Evolutionary conservation across 2,888 invertebrate genomes (phyloP).

Genomic region (Coleophora flavipennella): DNA sequence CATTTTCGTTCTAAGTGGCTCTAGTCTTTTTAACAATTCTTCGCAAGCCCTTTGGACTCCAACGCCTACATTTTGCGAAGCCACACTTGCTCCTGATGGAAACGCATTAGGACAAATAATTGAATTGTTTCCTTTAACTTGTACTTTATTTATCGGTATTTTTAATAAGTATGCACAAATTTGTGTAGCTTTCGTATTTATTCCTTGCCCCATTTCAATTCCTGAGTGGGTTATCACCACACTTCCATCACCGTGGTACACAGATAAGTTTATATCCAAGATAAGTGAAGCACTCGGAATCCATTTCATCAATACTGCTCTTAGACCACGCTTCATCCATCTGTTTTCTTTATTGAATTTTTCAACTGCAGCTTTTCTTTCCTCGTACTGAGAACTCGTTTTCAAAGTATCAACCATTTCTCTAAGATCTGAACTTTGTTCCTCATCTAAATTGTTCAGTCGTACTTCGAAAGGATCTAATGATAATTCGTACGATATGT

Average conservation of each 20-base stretch:
- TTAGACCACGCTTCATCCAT: slow-evolving; percentile 77
- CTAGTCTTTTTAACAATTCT: slow-evolving; percentile 28
- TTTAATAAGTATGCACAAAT: slow-evolving; percentile 78
- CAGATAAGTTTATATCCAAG: slow-evolving; percentile 61
- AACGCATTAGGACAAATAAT: slow-evolving; percentile 69
- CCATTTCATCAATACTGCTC: slow-evolving; percentile 54
- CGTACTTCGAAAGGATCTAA: slow-evolving; percentile 69
- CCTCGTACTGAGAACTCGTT: slow-evolving; percentile 46
- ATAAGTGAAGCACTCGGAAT: too few relatives aligned
- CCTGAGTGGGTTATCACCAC: slow-evolving; percentile 78
- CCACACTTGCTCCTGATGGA: slow-evolving; percentile 73
- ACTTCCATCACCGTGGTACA: slow-evolving; percentile 78
- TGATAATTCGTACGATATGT: slow-evolving; percentile 60
- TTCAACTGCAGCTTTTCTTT: slow-evolving; percentile 45
- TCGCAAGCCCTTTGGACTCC: slow-evolving; percentile 27
- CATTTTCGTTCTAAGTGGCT: slow-evolving; percentile 57
- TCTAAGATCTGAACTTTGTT: slow-evolving; percentile 39
- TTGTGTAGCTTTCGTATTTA: slow-evolving; percentile 83
- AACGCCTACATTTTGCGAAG: slow-evolving; percentile 54
- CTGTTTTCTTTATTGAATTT: slow-evolving; percentile 74
- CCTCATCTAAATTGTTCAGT: slow-evolving; percentile 30
- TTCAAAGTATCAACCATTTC: slow-evolving; percentile 55
- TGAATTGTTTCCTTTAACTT: slow-evolving; percentile 72
- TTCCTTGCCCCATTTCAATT: slow-evolving; percentile 82
- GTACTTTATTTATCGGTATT: slow-evolving; percentile 73